Percentiles rank a stretch among this genome's conserved stretches.
Evolutionary conservation across 2,113 vertebrate genomes (phyloP).

Genomic region (Urocolius indicus): DNA sequence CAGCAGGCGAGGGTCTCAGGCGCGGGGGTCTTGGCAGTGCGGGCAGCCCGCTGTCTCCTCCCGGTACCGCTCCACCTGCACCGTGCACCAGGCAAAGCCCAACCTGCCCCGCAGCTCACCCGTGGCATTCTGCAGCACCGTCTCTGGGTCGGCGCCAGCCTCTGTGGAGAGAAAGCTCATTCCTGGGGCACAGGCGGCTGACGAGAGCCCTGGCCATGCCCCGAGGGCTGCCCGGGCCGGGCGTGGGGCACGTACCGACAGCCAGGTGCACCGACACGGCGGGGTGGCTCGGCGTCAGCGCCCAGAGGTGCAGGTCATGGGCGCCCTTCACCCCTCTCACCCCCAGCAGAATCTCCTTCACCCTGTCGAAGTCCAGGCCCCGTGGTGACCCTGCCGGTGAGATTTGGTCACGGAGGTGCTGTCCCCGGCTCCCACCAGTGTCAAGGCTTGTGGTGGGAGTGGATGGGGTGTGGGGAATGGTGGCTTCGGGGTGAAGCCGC

Average conservation of each 20-base stretch:
- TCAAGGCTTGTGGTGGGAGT: not conserved
- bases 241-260: conserved; percentile 81
- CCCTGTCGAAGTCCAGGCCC: conserved; percentile 81
- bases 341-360: conserved; percentile 88
- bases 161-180: conserved; percentile 70
- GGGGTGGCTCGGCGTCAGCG: conserved; percentile 85
- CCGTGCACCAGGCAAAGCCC: conserved; percentile 87
- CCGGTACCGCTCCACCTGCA: conserved; percentile 89
- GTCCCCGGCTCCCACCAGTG: no score
- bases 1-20: conserved; percentile 44
- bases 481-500: not conserved
- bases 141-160: conserved; percentile 77
- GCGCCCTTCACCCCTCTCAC: conserved; percentile 84
- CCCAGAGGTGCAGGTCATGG: conserved; percentile 93
- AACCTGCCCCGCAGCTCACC: conserved; percentile 86
- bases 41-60: conserved; percentile 86
- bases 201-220: rapidly evolving
- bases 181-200: no score
- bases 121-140: conserved; percentile 86
- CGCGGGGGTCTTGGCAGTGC: conserved; percentile 83
- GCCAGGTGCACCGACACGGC: conserved; percentile 88
- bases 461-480: not conserved
- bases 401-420: rapidly evolving
- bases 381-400: conserved; percentile 83
- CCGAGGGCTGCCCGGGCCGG: no score